These are phyloP conservation scores for Gorsachius goisagi DNA, from an alignment of 2,113 vertebrate species.

Conservation along the genomic window DNA sequence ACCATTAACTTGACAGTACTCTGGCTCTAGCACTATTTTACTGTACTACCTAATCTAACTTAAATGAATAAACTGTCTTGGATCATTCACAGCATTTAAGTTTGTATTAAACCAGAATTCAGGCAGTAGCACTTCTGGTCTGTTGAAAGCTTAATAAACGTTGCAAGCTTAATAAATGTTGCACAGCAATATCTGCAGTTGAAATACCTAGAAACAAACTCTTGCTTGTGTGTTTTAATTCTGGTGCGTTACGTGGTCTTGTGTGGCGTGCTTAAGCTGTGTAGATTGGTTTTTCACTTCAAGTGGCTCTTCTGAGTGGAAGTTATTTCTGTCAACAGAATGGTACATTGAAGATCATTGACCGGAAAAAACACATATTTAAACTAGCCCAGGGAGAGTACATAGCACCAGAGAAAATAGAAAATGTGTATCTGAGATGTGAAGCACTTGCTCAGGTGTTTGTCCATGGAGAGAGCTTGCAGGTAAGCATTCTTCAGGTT, in stretches of 20 bases:
- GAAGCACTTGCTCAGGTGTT: slow-evolving; percentile 91
- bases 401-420: slow-evolving; percentile 97
- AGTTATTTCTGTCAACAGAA: slow-evolving; percentile 78
- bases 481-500: slow-evolving; percentile 75
- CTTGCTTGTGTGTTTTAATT: background rate
- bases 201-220: background rate
- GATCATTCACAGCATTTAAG: background rate
- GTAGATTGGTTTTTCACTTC: background rate
- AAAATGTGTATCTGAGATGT: slow-evolving; percentile 86
- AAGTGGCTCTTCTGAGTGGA: background rate
- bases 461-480: slow-evolving; percentile 93
- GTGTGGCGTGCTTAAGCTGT: background rate
- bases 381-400: slow-evolving; percentile 98
- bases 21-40: background rate
- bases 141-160: background rate
- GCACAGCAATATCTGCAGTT: background rate
- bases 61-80: background rate
- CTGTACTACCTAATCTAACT: background rate
- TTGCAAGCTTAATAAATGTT: background rate
- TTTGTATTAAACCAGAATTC: background rate
- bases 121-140: background rate
- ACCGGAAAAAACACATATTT: slow-evolving; percentile 98
- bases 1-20: background rate
- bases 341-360: slow-evolving; percentile 92
- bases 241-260: no score